Evolutionary conservation across 2,797 vertebrate genomes (phyloP).

Genomic region (Tragelaphus eurycerus): DNA sequence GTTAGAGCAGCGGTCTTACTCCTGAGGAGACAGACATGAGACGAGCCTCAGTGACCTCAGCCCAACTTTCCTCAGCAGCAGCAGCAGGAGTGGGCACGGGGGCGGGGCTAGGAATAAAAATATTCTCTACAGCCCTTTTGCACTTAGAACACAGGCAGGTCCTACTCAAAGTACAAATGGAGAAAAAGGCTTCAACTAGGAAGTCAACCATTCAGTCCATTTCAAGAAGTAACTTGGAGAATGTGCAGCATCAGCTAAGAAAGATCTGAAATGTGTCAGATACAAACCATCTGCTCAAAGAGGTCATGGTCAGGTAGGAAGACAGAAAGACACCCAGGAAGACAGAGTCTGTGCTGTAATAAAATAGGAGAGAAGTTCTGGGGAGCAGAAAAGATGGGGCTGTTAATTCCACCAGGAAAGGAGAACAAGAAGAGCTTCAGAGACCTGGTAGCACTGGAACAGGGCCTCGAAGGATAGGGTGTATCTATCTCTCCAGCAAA

Average conservation of each 20-base stretch:
- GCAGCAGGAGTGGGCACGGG: no score
- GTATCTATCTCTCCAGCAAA: not conserved
- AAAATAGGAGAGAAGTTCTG: not conserved
- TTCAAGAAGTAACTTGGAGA: no score
- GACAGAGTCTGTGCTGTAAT: fast-evolving
- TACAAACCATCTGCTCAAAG: not conserved
- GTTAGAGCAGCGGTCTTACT: no score
- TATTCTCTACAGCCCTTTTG: no score
- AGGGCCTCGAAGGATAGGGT: fast-evolving
- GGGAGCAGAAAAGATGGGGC: fast-evolving
- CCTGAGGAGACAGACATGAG: no score
- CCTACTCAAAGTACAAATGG: no score
- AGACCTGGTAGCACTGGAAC: fast-evolving
- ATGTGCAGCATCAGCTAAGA: fast-evolving
- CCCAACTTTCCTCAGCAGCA: no score
- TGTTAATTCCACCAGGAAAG: fast-evolving
- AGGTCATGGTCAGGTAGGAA: not conserved
- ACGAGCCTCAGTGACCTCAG: no score
- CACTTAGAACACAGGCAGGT: no score
- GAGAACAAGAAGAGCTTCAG: not conserved
- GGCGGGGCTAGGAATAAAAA: fast-evolving
- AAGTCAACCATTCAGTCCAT: no score
- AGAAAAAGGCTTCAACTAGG: no score
- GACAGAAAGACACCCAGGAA: not conserved
- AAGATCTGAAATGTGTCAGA: not conserved